phyloP scores from a whole-genome alignment of 2,113 vertebrate species.

The Sceloporus tristichus region DNA sequence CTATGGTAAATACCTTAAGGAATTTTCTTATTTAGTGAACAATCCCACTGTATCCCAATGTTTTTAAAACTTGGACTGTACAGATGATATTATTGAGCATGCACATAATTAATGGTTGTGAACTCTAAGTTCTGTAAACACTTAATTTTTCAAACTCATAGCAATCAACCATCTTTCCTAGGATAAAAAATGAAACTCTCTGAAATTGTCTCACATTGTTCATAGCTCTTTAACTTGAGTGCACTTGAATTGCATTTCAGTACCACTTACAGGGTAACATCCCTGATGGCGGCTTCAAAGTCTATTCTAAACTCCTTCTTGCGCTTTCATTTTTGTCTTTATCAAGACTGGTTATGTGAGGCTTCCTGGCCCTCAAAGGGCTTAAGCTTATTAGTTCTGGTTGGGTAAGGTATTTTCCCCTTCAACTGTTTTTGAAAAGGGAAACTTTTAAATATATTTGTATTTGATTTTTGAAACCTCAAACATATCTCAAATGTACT shows the following conservation, averaged over 20 bases:
- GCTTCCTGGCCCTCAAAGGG: neutral
- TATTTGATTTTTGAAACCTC: neutral
- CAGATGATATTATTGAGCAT: neutral
- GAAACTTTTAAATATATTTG: neutral
- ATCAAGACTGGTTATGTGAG: neutral
- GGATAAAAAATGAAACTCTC: no score
- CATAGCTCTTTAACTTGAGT: no score
- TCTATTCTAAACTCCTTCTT: neutral
- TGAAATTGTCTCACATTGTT: no score
- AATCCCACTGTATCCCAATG: neutral
- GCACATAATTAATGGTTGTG: no score
- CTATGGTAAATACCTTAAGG: neutral
- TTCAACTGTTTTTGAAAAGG: neutral
- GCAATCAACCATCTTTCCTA: no score
- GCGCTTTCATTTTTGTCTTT: neutral
- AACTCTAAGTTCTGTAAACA: no score
- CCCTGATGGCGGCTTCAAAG: neutral
- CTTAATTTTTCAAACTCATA: no score
- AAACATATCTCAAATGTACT: no score
- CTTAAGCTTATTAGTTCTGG: neutral
- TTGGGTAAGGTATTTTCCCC: neutral
- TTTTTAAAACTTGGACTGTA: neutral
- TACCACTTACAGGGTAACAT: no score
- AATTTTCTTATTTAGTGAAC: neutral
- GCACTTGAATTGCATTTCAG: no score